Evolutionary conservation across 2,113 vertebrate species (phyloP), one percentile per base, ranked within the genome.

Genomic region (Osmerus eperlanus): DNA sequence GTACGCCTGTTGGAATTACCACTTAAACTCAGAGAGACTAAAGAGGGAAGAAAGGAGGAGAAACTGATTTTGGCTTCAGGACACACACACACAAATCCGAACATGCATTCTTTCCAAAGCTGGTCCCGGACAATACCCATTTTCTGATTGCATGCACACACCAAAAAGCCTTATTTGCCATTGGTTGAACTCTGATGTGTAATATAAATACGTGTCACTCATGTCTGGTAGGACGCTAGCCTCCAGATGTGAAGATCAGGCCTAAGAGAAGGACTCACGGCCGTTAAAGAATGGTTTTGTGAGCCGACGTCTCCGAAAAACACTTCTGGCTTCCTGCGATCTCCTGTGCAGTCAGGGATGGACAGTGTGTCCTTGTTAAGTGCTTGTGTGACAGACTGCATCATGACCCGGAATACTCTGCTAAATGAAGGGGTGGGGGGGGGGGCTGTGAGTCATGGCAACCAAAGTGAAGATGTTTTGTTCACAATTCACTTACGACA

Each of bases 391-490:
- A 80, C 81, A 83, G 81, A 83, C 84, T 75, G 72, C 29, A 70
- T 77, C 70, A 67, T 71, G 76, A 82, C 73, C 15, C 32, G 76
- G 74, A 78, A 74, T 59, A 59, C 41, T 47, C 41, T 1, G 41
- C 55, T 56, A 19, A 56, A 56, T 18, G 4, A 56, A 18, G 55
- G 16, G 15, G 14, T 56, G 41, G 41, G 41, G 41, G 41, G 41
- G 41, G 41, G 41, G 41, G 41, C 1, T 9, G 41, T 47, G 41
- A 47, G 67, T 71, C 81, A 71, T 72, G 71, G 81, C 75, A 78
- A 73, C 70, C 77, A 64, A 55, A 67, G 81, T 58, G 70, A 74
- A 84, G 62, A 73, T 65, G 79, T 86, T 82, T 86, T 70, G 80
- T 79, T 81, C 78, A 73, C 65, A 51, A 68, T 47, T 60, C 58